phyloP scores from a whole-genome alignment of 1,140 invertebrate genomes.

The Pseudomyrmex concolor region DNA sequence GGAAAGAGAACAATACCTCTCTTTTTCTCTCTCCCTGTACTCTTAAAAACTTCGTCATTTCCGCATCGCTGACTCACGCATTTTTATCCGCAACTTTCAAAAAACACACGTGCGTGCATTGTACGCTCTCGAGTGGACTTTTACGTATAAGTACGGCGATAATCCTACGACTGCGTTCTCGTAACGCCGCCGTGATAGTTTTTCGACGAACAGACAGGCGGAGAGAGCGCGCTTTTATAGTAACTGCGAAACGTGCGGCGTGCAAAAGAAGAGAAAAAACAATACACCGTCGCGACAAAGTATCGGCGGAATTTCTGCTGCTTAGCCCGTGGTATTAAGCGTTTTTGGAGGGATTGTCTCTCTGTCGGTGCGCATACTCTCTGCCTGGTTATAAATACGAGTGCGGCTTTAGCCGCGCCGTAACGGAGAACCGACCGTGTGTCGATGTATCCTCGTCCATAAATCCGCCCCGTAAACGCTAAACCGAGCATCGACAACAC shows the following conservation, averaged over 20 bases:
- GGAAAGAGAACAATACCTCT: not conserved
- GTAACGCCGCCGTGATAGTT: conserved; percentile 46
- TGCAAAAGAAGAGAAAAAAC: not conserved
- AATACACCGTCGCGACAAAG: not conserved
- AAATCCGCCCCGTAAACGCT: conserved; percentile 51
- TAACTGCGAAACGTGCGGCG: not conserved
- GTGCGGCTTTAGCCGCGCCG: conserved; percentile 24
- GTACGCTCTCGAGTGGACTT: conserved; percentile 7
- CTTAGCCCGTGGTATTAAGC: conserved; percentile 56
- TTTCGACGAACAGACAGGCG: not conserved
- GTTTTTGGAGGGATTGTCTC: conserved; percentile 36
- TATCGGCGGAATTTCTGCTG: conserved; percentile 59
- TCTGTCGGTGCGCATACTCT: not conserved
- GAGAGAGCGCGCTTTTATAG: not conserved
- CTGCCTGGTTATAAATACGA: conserved; percentile 50
- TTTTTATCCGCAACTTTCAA: conserved; percentile 10
- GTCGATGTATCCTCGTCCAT: conserved; percentile 27
- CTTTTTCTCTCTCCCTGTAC: not conserved
- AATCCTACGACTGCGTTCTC: conserved; percentile 37
- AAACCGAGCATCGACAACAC: conserved; percentile 34
- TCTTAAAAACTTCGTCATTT: conserved; percentile 56
- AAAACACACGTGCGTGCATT: not conserved
- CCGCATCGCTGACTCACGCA: conserved; percentile 37
- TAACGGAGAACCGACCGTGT: conserved; percentile 24
- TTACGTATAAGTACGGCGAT: conserved; percentile 53